These are phyloP conservation scores for Drosophila rellima DNA, from an alignment of 2,888 invertebrate species.

Conservation along the genomic window DNA sequence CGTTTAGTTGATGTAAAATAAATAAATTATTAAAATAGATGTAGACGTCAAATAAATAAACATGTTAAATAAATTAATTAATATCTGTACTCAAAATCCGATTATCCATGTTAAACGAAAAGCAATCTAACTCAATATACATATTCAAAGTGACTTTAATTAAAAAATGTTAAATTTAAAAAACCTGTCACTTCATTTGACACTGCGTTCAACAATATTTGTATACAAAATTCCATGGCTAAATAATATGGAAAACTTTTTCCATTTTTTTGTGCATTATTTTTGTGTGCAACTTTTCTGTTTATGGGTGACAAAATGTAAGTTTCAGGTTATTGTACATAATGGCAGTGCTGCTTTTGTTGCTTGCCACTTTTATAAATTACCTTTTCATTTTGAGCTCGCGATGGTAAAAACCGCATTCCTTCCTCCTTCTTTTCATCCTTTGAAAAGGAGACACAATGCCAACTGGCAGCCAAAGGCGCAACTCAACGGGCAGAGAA, in stretches of 20 bases:
- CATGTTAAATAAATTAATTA: no score
- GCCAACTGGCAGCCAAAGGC: constrained; percentile 55
- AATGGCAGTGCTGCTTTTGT: constrained; percentile 9
- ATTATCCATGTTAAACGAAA: no score
- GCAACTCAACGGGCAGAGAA: constrained; percentile 23
- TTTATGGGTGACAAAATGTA: neutral
- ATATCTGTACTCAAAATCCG: no score
- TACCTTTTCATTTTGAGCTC: constrained; percentile 66
- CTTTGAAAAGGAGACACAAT: constrained; percentile 29
- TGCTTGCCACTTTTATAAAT: constrained; percentile 59
- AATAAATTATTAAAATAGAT: no score
- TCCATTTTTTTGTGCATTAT: neutral
- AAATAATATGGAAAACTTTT: neutral
- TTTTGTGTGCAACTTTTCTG: neutral
- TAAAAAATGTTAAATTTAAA: no score
- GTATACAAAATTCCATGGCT: constrained; percentile 4
- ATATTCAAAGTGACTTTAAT: no score
- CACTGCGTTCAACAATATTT: neutral
- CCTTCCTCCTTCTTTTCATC: neutral
- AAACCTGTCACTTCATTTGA: neutral
- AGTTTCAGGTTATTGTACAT: constrained; percentile 1
- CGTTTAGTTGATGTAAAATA: no score
- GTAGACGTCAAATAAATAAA: no score
- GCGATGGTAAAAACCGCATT: constrained; percentile 27
- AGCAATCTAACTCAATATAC: no score